Evolutionary conservation across 2,888 invertebrate species (phyloP), one percentile per base, ranked within the genome.

Genomic region (Lampropteryx suffumata): DNA sequence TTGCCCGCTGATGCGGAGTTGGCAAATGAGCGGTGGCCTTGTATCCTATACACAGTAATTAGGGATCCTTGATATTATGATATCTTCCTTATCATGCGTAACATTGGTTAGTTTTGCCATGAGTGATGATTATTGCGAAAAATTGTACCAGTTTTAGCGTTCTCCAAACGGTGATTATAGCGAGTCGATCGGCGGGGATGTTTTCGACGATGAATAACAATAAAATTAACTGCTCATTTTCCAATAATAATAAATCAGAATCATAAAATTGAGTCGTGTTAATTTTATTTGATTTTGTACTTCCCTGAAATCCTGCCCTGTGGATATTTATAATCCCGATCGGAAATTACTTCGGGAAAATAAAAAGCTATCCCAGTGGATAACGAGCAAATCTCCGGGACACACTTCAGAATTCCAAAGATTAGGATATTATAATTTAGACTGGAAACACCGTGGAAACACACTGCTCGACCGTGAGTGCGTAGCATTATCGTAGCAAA

Each of bases 241-340:
- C 28, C 32, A 41, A 32, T 42, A 42, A 13, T 5, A 11, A 39
- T 11, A 39, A 43, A 34, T 35, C 35, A 11, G 8, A 24, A 35
- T 28, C 0, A 21, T n/a, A 26, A 42, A 42, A 42, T 26, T 42
- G 42, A 40, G 40, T 5, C 8, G 33, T 37, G 2, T 12, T 27
- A 13, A 30, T 36, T 30, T 26, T 41, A 13, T 41, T 48, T 32
- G 26, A 7, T 40, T 13, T 28, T 35, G 11, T 7, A n/a, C 27
- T 29, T 37, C 11, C 40, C 27, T 44, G 39, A 28, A 53, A 35
- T 43, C 30, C 36, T 35, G 32, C 48, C 44, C 35, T 36, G 13
- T 40, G 53, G 53, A 53, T 49, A 48, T 48, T 40, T 34, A 47
- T 40, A 53, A 53, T 48, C 44, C 53, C 48, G 53, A 36, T 53